These are phyloP conservation scores for Euzetes globulus DNA, from an alignment of 2,888 invertebrate genomes.

Conservation along the genomic window DNA sequence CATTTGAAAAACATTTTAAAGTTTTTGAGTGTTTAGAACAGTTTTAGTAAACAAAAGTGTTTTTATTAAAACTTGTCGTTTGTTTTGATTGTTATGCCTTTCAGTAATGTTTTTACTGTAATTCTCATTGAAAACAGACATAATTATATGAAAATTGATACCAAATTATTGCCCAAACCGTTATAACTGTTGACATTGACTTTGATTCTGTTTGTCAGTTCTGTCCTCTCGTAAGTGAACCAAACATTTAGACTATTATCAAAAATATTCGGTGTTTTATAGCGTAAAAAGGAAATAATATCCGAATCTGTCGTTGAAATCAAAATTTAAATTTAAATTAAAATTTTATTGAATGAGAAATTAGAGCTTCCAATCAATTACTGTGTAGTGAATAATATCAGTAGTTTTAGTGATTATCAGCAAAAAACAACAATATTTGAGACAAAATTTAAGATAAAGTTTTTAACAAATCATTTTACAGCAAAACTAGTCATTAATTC, in stretches of 20 bases:
- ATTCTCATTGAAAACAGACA: not conserved
- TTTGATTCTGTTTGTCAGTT: not conserved
- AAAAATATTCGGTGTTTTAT: too few species aligned
- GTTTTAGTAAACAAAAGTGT: too few species aligned
- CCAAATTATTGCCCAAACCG: not conserved
- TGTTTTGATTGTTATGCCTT: not conserved
- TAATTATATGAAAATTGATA: not conserved
- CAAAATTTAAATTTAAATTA: not conserved
- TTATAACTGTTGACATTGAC: not conserved
- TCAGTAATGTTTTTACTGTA: not conserved
- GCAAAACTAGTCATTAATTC: not conserved
- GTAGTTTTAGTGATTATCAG: not conserved
- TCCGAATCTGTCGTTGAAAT: not conserved
- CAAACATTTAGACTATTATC: too few species aligned
- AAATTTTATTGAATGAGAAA: not conserved
- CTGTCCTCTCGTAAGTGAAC: too few species aligned
- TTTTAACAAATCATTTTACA: not conserved
- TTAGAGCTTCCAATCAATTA: slow-evolving; percentile 1
- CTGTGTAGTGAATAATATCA: not conserved
- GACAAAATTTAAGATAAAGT: not conserved
- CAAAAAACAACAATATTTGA: not conserved
- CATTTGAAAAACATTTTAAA: not conserved
- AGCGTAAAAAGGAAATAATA: too few species aligned
- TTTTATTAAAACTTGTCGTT: not conserved
- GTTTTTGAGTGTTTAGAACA: not conserved